Evolutionary conservation across 2,797 vertebrate genomes (phyloP).

Genomic region (Danio albolineatus): DNA sequence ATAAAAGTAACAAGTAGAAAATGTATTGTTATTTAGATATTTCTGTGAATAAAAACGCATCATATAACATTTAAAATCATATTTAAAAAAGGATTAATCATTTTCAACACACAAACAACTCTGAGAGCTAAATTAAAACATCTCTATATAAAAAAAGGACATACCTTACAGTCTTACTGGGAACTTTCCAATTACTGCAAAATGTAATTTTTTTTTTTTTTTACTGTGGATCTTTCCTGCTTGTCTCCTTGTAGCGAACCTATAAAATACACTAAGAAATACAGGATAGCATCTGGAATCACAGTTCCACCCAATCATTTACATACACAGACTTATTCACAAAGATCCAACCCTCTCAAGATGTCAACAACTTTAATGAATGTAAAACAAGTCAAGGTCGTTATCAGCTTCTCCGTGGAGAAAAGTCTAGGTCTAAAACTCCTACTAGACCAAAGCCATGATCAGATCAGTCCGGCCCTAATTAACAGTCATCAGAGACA

Average conservation of each 20-base stretch:
- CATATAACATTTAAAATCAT: too few relatives aligned
- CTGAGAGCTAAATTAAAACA: too few relatives aligned
- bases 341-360: constrained; percentile 31
- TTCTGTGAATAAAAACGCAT: too few relatives aligned
- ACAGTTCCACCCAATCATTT: constrained; percentile 39
- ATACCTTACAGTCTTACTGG: constrained; percentile 19
- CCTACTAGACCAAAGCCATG: not conserved
- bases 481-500: not conserved
- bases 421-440: not conserved
- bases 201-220: too few relatives aligned
- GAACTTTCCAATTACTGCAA: not conserved
- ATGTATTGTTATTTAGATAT: too few relatives aligned
- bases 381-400: constrained; percentile 58
- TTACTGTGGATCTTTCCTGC: not conserved
- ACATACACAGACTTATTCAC: constrained; percentile 11
- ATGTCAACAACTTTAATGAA: constrained; percentile 64
- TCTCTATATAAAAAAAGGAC: not conserved
- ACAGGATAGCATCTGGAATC: constrained; percentile 10
- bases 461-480: constrained; percentile 10
- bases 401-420: constrained; percentile 5
- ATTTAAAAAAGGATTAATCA: too few relatives aligned
- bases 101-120: too few relatives aligned
- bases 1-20: too few relatives aligned
- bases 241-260: not conserved
- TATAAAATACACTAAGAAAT: not conserved